Evolutionary conservation across 2,888 invertebrate genomes (phyloP).

Genomic region (Pammene fasciana): DNA sequence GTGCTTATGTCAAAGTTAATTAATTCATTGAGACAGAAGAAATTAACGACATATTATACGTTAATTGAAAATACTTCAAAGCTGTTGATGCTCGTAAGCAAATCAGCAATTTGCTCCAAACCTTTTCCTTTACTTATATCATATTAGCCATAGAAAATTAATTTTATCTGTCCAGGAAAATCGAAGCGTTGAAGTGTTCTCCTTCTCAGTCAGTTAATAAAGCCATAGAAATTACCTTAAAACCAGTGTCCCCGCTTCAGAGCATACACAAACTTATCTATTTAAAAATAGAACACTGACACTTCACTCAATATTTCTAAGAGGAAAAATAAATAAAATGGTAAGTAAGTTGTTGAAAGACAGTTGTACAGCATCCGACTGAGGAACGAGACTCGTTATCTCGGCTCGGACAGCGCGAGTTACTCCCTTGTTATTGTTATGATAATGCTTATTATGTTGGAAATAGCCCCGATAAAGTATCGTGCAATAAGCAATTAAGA

Average conservation of each 20-base stretch:
- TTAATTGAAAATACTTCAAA: too few relatives aligned
- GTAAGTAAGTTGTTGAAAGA: background rate
- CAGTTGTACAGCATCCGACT: slow-evolving; percentile 47
- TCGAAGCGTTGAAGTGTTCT: too few relatives aligned
- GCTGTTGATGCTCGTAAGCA: too few relatives aligned
- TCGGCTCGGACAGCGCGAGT: slow-evolving; percentile 46
- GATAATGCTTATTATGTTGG: slow-evolving; percentile 82
- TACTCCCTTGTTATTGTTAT: slow-evolving; percentile 79
- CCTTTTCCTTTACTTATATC: too few relatives aligned
- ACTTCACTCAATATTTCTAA: slow-evolving; percentile 8
- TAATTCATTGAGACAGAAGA: too few relatives aligned
- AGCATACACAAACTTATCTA: slow-evolving; percentile 25
- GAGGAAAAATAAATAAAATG: slow-evolving; percentile 4
- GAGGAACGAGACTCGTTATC: slow-evolving; percentile 24
- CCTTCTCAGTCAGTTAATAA: too few relatives aligned
- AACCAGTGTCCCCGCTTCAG: slow-evolving; percentile 16
- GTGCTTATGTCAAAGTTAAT: too few relatives aligned
- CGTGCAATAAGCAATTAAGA: slow-evolving; percentile 51
- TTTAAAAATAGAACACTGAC: slow-evolving; percentile 24
- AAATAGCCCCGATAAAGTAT: slow-evolving; percentile 75
- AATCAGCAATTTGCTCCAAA: too few relatives aligned
- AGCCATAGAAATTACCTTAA: slow-evolving; percentile 39
- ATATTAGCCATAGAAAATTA: too few relatives aligned
- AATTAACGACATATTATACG: too few relatives aligned
- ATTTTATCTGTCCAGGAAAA: too few relatives aligned